Evolutionary conservation across 2,113 vertebrate species (phyloP), one percentile per base, ranked within the genome.

Genomic region (Orthonyx spaldingii): DNA sequence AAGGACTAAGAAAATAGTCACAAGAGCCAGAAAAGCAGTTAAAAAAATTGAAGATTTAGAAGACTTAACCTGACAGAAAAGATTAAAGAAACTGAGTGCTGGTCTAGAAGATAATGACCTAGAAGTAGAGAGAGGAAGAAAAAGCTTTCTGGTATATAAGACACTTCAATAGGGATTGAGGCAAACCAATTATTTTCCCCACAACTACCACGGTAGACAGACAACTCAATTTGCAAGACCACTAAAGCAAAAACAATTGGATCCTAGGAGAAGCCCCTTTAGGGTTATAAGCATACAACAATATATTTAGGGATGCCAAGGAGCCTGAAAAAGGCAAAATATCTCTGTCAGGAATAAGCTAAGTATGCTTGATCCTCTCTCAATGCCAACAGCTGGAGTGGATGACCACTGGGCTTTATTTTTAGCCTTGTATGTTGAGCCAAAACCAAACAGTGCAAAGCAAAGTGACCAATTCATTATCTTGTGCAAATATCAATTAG

Each of bases 341-440:
- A 74, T 70, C 47, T 80, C 47, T 42, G 63, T 90, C 52, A 87
- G 68, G 52, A 93, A 86, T 49, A 89, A 79, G 86, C 71, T 74
- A 74, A 86, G 39, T 35, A 94, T 44, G 68, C 56, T 63, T 66
- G 72, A 92, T 35, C 46, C 56, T 90, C 75, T 74, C 85, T 50
- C 72, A 92, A 55, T 63, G 86, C 68, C 83, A 95, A 72, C 83
- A 92, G 95, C 90, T 81, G 59, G 27, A 93, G 55, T 47, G 13
- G 49, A 66, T 92, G 86, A 94, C 80, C 86, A 90, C 44, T 78
- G 13, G 16, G 39, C 27, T 79, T 88, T 94, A 96, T 96, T 95
- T 96, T 94, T 90, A 97, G 91, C 60, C 33, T 70, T 33, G 42
- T 55, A 85, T 94, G 93, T 83, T 69, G 46, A 93, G 76, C 76